Base-by-base conservation (phyloP, 2,113 vertebrate species). In the Chionis minor region DNA sequence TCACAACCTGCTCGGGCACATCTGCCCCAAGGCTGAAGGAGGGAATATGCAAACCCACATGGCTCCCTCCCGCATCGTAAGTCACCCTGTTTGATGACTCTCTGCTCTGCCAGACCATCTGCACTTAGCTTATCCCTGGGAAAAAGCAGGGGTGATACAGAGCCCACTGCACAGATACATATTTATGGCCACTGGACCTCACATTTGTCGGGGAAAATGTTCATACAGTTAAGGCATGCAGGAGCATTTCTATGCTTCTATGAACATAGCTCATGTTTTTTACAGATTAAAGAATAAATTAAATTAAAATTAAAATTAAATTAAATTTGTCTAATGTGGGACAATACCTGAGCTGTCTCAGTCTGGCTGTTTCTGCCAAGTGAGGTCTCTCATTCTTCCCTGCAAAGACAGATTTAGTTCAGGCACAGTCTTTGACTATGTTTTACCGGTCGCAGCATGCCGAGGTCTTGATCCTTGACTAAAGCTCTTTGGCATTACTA, bases 81-180 rank as follows among this genome's bases (percentile, higher is more conserved):
- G 7, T 30, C 47, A 11, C 28, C 15, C 14, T 0, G 0, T 51
- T 86, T 74, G 47, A 65, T 40, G n/a, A 44, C 28, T 40, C 59
- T 65, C 23, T 44, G 21, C 51, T 79, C 52, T 63, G 45, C n/a
- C 55, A 80, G 24, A 33, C 8, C 0, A 2, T 38, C 35, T 28
- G 32, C 47, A 63, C 45, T 88, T 58, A 88, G 35, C 42, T 40
- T 54, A 28, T 86, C 5, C 32, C 42, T 24, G 71, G 38, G 27
- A 40, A 84, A 38, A 65, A 84, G 19, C 49, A 44, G 59, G 27
- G 7, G 4, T 59, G 30, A 22, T 47, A 74, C 40, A 55, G 27
- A 67, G 5, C 10, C 30, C 3, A 1, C 12, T 28, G 45, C 13
- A 45, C 27, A 3, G 24, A 30, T 7, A n/a, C 1, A 3, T 3